These are phyloP conservation scores for Metopia argyrocephala DNA, from an alignment of 2,888 invertebrate species.

Conservation along the genomic window DNA sequence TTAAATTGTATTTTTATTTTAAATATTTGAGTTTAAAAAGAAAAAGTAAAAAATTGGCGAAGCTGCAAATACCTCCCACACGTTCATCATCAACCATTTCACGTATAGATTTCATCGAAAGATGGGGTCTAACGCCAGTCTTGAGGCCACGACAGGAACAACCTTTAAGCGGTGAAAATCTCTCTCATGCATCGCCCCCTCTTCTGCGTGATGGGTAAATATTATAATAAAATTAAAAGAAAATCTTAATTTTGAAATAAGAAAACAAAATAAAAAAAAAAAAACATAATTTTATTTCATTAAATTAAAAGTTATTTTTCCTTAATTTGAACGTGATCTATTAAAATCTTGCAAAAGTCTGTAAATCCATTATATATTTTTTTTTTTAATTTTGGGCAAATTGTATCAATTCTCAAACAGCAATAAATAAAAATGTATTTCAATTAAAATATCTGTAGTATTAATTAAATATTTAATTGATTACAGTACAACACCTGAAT, in stretches of 20 bases:
- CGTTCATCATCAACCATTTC: slow-evolving; percentile 85
- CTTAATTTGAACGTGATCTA: too few relatives aligned
- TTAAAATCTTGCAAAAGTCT: too few relatives aligned
- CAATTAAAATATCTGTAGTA: too few relatives aligned
- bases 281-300: too few relatives aligned
- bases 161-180: slow-evolving; percentile 84
- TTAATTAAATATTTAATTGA: too few relatives aligned
- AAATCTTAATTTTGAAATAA: background rate
- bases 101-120: slow-evolving; percentile 97
- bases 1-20: slow-evolving; percentile 32
- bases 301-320: too few relatives aligned
- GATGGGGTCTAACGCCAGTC: slow-evolving; percentile 99
- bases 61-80: slow-evolving; percentile 74
- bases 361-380: too few relatives aligned
- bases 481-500: too few relatives aligned
- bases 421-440: too few relatives aligned
- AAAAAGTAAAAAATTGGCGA: slow-evolving; percentile 71
- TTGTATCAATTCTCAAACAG: too few relatives aligned
- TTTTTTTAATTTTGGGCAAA: too few relatives aligned
- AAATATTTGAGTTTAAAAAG: slow-evolving; percentile 34
- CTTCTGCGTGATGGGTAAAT: slow-evolving; percentile 79
- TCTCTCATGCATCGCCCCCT: slow-evolving; percentile 79
- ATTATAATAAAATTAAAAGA: background rate
- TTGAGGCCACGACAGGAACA: slow-evolving; percentile 97
- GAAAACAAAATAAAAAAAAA: background rate